These are phyloP conservation scores for Equus quagga DNA, from an alignment of 2,113 vertebrate species.

Conservation along the genomic window DNA sequence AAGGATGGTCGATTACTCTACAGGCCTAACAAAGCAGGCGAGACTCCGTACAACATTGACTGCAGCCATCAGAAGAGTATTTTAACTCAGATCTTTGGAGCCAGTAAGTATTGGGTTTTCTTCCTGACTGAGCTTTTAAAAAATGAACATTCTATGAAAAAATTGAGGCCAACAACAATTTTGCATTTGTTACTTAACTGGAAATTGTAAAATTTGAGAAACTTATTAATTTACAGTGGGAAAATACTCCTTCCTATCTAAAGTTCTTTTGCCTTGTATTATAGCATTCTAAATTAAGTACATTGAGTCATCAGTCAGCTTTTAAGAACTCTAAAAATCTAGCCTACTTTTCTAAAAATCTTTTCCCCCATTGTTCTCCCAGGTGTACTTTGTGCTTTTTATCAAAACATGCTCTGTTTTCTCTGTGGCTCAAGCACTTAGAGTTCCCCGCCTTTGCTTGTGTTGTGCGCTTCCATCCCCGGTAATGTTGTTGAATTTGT, in stretches of 20 bases:
- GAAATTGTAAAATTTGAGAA: background rate
- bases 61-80: conserved; percentile 99
- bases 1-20: conserved; percentile 98
- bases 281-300: background rate
- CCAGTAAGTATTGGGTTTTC: conserved; percentile 89
- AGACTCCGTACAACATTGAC: conserved; percentile 99
- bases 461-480: background rate
- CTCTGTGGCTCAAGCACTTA: background rate
- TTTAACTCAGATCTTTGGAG: conserved; percentile 99
- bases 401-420: too few relatives aligned
- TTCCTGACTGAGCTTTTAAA: background rate
- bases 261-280: background rate
- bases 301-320: background rate
- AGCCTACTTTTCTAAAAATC: background rate
- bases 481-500: background rate
- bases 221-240: background rate
- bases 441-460: background rate
- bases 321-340: background rate
- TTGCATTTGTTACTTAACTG: background rate
- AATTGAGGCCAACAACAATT: background rate
- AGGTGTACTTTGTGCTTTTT: background rate
- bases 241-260: background rate
- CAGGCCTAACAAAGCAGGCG: conserved; percentile 97
- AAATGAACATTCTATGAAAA: background rate
- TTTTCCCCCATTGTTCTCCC: too few relatives aligned